Evolutionary conservation across 2,113 vertebrate genomes (phyloP), one percentile per base, ranked within the genome.

Genomic region (Rhinogobius similis): DNA sequence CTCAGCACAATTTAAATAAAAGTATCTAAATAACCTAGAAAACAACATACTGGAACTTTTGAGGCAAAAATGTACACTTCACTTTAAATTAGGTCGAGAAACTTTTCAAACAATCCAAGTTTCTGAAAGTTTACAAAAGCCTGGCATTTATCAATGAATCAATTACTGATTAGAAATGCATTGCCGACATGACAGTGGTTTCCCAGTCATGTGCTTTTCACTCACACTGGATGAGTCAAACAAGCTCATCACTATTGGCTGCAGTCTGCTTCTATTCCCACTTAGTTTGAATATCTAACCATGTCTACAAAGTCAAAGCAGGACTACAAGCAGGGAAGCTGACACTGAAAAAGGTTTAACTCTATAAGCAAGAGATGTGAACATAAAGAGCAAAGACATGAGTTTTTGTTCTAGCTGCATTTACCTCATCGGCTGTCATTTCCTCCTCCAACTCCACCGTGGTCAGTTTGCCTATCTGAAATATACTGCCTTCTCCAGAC

Each of bases 401-500:
- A 16, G 58, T 8, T 36, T 18, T 36, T 11, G 14, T 58, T 62
- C 39, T 20, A 63, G 62, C 52, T 68, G 32, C 66, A 82, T 82
- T 91, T 92, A 94, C 92, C 93, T 94, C 93, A 13, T 93, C 91
- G 18, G 86, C 62, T 6, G 85, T 78, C 18, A 85, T 78, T 24
- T 97, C 94, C 56, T 98, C 96, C 0, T 95, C 95, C 80, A 97
- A 93, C 85, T 98, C 96, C 93, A 96, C 93, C 11, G 93, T 96
- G 90, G 94, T 97, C 88, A 97, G 93, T 83, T 94, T 96, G 79
- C 95, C 95, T 0, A 96, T 89, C 16, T 93, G 94, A 87, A 94
- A 94, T 70, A 94, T 75, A 24, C 85, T 73, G 0, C 92, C 86
- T 32, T 86, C 86, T 41, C 86, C 89, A 43, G 95, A 91, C 1